phyloP scores from a whole-genome alignment of 2,888 invertebrate species.

The Thumatha senex region DNA sequence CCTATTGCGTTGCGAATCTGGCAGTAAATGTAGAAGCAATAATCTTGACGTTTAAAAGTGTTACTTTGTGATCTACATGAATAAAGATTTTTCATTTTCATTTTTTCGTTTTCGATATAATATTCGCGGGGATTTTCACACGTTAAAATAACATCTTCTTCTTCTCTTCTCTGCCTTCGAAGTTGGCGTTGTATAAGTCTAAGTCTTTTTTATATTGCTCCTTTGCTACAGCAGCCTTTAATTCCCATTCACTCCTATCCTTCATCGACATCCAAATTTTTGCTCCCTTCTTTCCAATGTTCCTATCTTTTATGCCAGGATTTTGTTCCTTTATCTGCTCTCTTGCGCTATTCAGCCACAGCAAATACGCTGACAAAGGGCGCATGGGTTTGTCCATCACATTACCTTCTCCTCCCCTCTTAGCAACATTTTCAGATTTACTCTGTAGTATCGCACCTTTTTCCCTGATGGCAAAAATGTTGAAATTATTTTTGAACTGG shows the following conservation, averaged over 20 bases:
- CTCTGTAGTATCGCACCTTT: conserved; percentile 19
- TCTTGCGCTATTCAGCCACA: conserved; percentile 96
- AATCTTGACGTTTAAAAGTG: too few relatives aligned
- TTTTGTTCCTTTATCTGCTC: conserved; percentile 94
- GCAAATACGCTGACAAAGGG: conserved; percentile 95
- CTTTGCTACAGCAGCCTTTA: conserved; percentile 93
- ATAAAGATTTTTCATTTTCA: too few relatives aligned
- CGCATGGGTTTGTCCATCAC: conserved; percentile 96
- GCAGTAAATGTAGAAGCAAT: too few relatives aligned
- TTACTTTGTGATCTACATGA: too few relatives aligned
- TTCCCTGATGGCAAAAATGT: conserved; percentile 80
- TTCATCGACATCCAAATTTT: conserved; percentile 97
- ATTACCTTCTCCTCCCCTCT: conserved; percentile 83
- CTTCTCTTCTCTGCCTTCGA: conserved; percentile 84
- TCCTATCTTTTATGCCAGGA: conserved; percentile 96
- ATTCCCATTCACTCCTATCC: conserved; percentile 96
- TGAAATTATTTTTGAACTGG: conserved; percentile 82
- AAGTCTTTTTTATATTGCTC: conserved; percentile 94
- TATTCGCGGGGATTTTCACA: too few relatives aligned
- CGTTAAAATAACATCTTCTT: conserved; percentile 82
- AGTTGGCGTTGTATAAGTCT: conserved; percentile 94
- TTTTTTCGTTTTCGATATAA: too few relatives aligned
- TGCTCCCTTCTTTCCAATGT: conserved; percentile 97
- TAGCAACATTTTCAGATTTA: conserved; percentile 73
- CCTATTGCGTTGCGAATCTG: too few relatives aligned